Evolutionary conservation across 2,888 invertebrate species (phyloP), one percentile per base, ranked within the genome.

Genomic region (Mythimna vitellina): DNA sequence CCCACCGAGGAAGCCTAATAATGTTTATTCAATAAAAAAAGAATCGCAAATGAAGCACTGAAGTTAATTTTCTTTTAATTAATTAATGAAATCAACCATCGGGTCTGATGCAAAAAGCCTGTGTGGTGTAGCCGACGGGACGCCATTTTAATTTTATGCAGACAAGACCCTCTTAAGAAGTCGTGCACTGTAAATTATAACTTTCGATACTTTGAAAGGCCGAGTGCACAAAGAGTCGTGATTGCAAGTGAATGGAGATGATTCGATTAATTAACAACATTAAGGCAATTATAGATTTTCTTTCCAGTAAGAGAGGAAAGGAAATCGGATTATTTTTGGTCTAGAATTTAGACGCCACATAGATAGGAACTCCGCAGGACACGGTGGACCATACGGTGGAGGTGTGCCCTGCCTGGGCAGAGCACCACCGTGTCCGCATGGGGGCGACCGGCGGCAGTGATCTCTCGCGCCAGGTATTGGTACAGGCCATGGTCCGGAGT

Each of bases 91-190:
- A 64, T 74, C 64, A 20, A n/a, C 46, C 51, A 60, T 64, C 46
- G 32, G 12, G 1, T 25, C 35, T 38, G 66, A 25, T 68, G 73
- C 56, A 73, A 81, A 78, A 82, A 80, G 70, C 56, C 69, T 58
- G 46, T 64, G 42, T 63, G 56, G 66, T 76, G 64, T 22, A 64
- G n/a, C 22, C 42, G 35, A 78, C 65, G 56, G 49, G 66, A 51
- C 29, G 64, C 70, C 73, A 74, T 58, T 80, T 80, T 67, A 78
- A 82, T 82, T 82, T 82, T 78, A 78, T 80, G 60, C 78, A 67
- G 82, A 70, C 54, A 65, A 70, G 54, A 53, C 32, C 49, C 57
- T 56, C 82, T 82, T 29, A 51, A 70, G 46, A 32, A 54, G 42
- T n/a, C 35, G 51, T 56, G 29, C 61, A 35, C 70, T 53, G 25